Conservation (phyloP, 2,888 invertebrate genomes). For the Drosophila diplacantha region DNA sequence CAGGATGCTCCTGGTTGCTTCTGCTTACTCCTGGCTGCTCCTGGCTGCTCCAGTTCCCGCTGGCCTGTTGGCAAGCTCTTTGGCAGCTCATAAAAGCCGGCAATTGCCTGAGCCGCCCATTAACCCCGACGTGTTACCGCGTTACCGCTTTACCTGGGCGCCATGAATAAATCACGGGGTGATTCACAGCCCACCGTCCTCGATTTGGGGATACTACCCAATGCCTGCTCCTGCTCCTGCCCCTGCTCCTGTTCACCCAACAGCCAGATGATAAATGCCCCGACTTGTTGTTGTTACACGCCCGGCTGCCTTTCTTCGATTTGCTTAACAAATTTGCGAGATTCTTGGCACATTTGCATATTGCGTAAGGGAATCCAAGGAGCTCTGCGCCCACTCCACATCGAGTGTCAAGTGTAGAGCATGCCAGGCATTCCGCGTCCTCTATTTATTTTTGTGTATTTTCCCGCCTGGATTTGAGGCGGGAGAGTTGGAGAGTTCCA, state of each 20-base stretch:
- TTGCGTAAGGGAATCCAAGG: constrained; percentile 53
- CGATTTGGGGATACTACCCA: neutral
- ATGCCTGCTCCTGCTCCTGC: neutral
- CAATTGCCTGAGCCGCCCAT: constrained; percentile 57
- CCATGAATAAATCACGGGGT: constrained; percentile 69
- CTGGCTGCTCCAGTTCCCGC: neutral
- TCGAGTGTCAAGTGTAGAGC: constrained; percentile 55
- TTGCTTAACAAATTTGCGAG: constrained; percentile 73
- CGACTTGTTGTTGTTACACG: constrained; percentile 37
- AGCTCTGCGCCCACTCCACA: neutral
- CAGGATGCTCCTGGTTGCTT: neutral
- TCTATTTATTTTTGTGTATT: constrained; percentile 30
- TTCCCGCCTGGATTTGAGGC: neutral
- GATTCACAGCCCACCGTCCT: constrained; percentile 39
- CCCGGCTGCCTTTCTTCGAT: constrained; percentile 54
- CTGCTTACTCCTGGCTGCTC: neutral
- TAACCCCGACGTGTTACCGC: constrained; percentile 60
- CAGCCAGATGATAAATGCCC: constrained; percentile 59
- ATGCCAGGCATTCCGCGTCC: constrained; percentile 51
- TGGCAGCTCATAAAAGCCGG: constrained; percentile 42
- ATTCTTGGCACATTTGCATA: constrained; percentile 72
- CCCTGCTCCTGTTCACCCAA: constrained; percentile 9
- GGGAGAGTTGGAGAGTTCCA: too few relatives aligned
- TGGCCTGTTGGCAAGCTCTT: constrained; percentile 37
- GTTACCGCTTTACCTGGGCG: constrained; percentile 39